Conservation (phyloP, 1,140 invertebrate genomes). For the Zaprionus taronus region DNA sequence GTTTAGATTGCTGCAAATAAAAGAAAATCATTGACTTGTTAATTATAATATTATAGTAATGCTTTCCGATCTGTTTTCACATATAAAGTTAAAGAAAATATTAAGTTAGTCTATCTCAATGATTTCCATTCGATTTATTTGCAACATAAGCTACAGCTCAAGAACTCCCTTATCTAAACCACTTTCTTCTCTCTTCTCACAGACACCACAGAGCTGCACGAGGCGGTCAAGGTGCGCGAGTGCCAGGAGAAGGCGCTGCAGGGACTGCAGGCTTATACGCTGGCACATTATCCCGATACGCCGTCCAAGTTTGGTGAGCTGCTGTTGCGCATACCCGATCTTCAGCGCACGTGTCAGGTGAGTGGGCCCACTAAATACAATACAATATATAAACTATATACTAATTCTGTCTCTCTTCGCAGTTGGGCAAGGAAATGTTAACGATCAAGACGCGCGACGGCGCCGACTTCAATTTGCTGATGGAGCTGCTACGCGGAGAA, state of each 20-base stretch:
- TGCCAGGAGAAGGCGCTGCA: conserved; percentile 97
- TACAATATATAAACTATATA: neutral
- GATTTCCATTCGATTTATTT: no score
- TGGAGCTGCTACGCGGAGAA: conserved; percentile 97
- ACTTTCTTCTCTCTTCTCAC: conserved; percentile 50
- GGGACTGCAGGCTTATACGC: conserved; percentile 95
- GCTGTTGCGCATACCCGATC: conserved; percentile 95
- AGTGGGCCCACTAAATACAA: conserved; percentile 14
- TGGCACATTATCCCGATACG: conserved; percentile 95
- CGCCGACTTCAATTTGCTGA: conserved; percentile 96
- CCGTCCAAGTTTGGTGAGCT: conserved; percentile 98
- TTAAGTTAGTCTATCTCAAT: no score
- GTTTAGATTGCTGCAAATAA: neutral
- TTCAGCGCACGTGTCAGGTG: conserved; percentile 96
- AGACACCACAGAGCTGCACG: conserved; percentile 96
- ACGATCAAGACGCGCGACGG: conserved; percentile 93
- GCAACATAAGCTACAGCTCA: no score
- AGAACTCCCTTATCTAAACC: neutral
- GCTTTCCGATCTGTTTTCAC: no score
- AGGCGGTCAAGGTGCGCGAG: conserved; percentile 95
- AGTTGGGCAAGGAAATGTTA: conserved; percentile 97
- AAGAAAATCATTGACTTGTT: no score
- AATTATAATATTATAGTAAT: no score
- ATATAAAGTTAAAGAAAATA: no score
- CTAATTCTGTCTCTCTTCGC: conserved; percentile 33